Evolutionary conservation across 1,140 invertebrate genomes (phyloP), one percentile per base, ranked within the genome.

Genomic region (Lordiphosa collinella): DNA sequence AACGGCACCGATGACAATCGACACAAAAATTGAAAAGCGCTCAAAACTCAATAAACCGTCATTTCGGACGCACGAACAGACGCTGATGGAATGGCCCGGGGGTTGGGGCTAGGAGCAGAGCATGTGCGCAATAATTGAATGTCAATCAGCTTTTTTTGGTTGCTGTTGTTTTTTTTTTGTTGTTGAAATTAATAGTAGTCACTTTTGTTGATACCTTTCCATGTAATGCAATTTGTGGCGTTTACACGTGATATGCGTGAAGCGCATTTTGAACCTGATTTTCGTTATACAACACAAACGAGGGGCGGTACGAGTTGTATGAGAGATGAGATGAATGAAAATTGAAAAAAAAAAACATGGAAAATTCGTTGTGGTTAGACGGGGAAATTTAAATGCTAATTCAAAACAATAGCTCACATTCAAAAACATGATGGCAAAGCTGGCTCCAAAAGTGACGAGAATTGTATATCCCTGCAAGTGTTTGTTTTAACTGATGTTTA

Each of bases 191-290:
- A 69, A 68, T 68, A 44, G 65, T 51, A 34, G 29, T 49, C 18
- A 50, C 48, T 50, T 49, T 32, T 50, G 35, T 38, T 50, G 18
- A 51, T 70, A 44, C 36, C 35, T 32, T 72, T 55, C 14, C 44
- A 29, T 58, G 67, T 72, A 54, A 72, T 72, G 68, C 36, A 59
- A 65, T 72, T 68, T 67, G 63, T 67, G 46, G 57, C 56, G 55
- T 47, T 55, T 72, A 72, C 68, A 72, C 68, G 50, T 41, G 53
- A 59, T 60, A 44, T 72, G 54, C 69, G 60, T 72, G 60, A 65
- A 72, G n/a, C 44, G 52, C 46, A 72, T 65, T 55, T 51, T 31
- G 11, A 60, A 72, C 34, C 35, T 12, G 36, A 47, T 38, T 57
- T 16, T 11, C 2, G 46, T 72, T 72, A 72, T 60, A 72, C 40